These are phyloP conservation scores for Marmota flaviventris DNA, from an alignment of 2,113 vertebrate genomes.

Conservation along the genomic window DNA sequence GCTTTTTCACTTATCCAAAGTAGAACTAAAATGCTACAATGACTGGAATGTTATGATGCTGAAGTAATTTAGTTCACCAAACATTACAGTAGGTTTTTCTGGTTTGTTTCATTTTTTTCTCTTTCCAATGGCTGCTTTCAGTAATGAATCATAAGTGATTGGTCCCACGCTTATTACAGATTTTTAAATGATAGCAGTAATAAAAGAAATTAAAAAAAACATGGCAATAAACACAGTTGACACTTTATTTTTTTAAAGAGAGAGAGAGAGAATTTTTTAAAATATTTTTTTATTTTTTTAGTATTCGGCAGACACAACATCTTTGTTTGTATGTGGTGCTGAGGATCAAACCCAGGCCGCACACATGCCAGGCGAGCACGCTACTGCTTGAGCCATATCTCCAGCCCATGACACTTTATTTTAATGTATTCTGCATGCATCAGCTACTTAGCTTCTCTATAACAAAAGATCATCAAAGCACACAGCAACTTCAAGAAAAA, in stretches of 20 bases:
- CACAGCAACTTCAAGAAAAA: neutral
- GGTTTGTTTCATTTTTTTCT: too few relatives aligned
- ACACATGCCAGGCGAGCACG: too few relatives aligned
- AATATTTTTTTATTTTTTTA: too few relatives aligned
- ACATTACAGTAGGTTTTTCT: rapidly evolving
- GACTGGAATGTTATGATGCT: neutral
- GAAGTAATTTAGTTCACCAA: neutral
- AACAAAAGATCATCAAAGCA: neutral
- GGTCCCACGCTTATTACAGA: neutral
- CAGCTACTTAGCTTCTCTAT: neutral
- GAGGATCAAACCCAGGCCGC: too few relatives aligned
- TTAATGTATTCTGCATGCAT: neutral
- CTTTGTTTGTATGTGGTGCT: too few relatives aligned
- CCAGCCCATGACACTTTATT: too few relatives aligned
- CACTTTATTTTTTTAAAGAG: too few relatives aligned
- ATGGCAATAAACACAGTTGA: neutral
- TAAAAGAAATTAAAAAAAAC: neutral
- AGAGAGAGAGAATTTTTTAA: too few relatives aligned
- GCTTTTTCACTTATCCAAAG: neutral
- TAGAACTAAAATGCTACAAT: neutral
- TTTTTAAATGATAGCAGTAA: neutral
- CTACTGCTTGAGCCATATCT: too few relatives aligned
- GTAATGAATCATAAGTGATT: neutral
- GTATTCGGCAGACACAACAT: too few relatives aligned
- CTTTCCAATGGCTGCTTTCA: neutral